Base-by-base conservation (phyloP, 2,888 invertebrate species). In the Cordilura impudica region DNA sequence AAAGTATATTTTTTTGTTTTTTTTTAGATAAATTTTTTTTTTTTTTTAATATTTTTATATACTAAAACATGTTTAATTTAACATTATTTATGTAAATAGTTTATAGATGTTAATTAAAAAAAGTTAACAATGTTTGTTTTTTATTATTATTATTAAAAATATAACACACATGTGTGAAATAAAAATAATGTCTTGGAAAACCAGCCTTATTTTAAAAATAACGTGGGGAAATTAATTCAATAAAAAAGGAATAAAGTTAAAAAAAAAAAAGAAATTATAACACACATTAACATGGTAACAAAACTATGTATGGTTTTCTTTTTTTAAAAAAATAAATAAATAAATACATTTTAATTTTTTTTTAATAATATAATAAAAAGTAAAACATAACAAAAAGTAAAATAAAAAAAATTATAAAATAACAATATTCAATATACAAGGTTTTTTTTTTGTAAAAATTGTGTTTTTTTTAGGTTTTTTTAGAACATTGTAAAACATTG, bases 181-280 rank as follows among this genome's bases (percentile, higher is more conserved):
- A 65, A 72, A 84, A 85, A 89, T 89, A 89, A 89, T 89, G 89
- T 89, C 89, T 89, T 89, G 89, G 89, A 89, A 88, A 87, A 88
- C 89, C 89, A 89, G 90, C 90, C 89, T 89, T 89, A 87, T 88
- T 85, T 67, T 56, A 71, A 78, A 78, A 79, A 75, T 79, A 79
- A 79, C 75, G 75, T 72, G 75, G 79, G 78, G 26, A 78, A 78
- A 72, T 71, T 74, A 65, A 70, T 78, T 79, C 54, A 79, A 71
- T 75, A 81, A 39, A 39, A 81, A 81, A 82, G 77, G 81, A 82
- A 82, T 82, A 81, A 31, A 54, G 47, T 61, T 67, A 61, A 67
- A 31, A 31, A 39, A 39, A 39, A 63, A 19, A 45, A 61, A n/a
- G n/a, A 49, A 63, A 29, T 47, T 23, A 31, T 47, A 29, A 18